A percentile compares a stretch with the other conserved stretches of the same genome.
Evolutionary conservation across 2,797 vertebrate genomes (phyloP).

Genomic region (Darevskia nairensis): DNA sequence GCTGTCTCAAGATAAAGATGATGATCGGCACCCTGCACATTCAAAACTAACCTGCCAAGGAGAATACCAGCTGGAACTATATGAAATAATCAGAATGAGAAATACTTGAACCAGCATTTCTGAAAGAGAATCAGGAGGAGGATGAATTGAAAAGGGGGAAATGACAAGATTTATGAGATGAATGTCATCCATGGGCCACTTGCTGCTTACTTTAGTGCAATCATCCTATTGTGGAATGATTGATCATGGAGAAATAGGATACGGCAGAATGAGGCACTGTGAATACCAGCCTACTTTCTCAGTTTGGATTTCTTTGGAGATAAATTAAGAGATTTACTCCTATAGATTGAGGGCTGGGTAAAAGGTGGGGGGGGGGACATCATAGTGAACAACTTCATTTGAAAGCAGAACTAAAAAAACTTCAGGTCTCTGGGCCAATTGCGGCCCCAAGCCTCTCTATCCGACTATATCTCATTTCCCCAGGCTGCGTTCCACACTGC

Average conservation of each 20-base stretch:
- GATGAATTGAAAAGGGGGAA: not conserved
- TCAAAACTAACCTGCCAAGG: not conserved
- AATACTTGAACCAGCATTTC: not conserved
- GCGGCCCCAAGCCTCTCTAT: too few relatives aligned
- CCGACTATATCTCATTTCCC: too few relatives aligned
- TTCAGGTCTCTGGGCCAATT: too few relatives aligned
- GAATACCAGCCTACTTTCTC: not conserved
- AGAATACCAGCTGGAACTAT: not conserved
- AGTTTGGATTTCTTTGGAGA: not conserved
- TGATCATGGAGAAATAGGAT: not conserved
- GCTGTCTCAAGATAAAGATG: not conserved
- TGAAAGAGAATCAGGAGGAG: not conserved
- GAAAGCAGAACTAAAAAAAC: too few relatives aligned
- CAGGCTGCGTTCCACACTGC: too few relatives aligned
- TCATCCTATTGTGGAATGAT: not conserved
- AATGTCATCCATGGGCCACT: not conserved
- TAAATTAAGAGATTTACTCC: not conserved
- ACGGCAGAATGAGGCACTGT: not conserved
- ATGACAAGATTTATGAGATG: not conserved
- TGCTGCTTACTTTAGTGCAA: not conserved
- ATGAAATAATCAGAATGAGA: not conserved
- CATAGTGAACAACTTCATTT: not conserved
- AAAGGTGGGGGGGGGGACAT: not conserved
- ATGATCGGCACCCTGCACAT: not conserved
- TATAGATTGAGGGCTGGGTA: not conserved